A percentile compares a stretch with the other conserved stretches of the same genome.
phyloP scores from a whole-genome alignment of 2,888 invertebrate species.

The Caenorhabditis doughertyi region DNA sequence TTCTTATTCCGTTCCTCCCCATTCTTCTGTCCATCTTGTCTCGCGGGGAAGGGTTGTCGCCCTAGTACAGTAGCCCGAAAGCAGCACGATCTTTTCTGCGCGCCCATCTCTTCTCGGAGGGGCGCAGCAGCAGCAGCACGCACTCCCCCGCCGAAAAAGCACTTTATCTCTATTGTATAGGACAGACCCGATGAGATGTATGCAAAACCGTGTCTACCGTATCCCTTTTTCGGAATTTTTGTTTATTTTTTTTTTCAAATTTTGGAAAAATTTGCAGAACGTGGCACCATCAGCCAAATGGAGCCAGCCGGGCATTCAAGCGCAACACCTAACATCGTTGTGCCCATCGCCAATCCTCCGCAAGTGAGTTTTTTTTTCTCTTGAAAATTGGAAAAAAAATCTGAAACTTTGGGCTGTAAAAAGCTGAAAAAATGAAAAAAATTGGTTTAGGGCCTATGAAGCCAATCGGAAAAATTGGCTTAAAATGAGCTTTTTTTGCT shows the following conservation, averaged over 20 bases:
- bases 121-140: too few species aligned
- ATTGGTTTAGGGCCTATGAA: too few species aligned
- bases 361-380: constrained; percentile 15
- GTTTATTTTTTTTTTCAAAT: not conserved
- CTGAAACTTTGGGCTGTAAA: not conserved
- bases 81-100: constrained; percentile 10
- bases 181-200: too few species aligned
- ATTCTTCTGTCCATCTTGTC: not conserved
- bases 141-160: constrained; percentile 30
- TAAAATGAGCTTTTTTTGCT: too few species aligned
- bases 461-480: too few species aligned
- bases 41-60: constrained; percentile 23
- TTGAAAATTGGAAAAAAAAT: not conserved
- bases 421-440: too few species aligned
- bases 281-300: constrained; percentile 62
- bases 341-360: constrained; percentile 49
- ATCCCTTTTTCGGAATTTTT: not conserved
- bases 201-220: constrained; percentile 40
- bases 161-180: constrained; percentile 25
- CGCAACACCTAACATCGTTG: constrained; percentile 61
- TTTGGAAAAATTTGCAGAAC: constrained; percentile 41
- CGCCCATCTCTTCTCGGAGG: not conserved
- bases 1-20: constrained; percentile 15
- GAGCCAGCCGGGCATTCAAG: constrained; percentile 64
- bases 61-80: constrained; percentile 24